Evolutionary conservation across 2,888 invertebrate species (phyloP), one percentile per base, ranked within the genome.

Genomic region (Archips crataeganus): DNA sequence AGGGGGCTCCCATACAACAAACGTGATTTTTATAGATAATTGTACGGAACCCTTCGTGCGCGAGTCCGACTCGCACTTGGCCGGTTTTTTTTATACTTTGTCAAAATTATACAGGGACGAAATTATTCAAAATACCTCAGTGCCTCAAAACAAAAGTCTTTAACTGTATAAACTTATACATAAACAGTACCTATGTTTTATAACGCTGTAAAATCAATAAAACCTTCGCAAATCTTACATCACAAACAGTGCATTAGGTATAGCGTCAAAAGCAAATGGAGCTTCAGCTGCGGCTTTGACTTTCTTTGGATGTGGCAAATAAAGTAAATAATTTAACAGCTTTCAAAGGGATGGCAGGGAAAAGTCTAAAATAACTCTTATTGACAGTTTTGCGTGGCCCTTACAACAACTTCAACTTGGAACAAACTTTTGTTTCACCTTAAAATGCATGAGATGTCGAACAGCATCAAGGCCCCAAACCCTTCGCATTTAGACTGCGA

Each of bases 401-500:
- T 63, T 42, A 62, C 61, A 62, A 42, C 61, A 42, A 15, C 61
- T n/a, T 42, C 32, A 32, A 63, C 45, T 63, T 23, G 39, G 3
- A 63, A 45, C 62, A 63, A 63, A 63, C 62, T 63, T 63, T 63
- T 63, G 62, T 63, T 63, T 63, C 32, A 42, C 45, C 62, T 63
- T 45, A 63, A 63, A 63, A 45, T 23, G 45, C 62, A 63, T 45
- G 39, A 63, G 45, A 63, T 63, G 57, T 57, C 57, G 32, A 57
- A 57, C 57, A 57, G 57, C 57, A 57, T 57, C 57, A 57, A 32
- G 32, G 57, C 57, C 42, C 32, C 10, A 62, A 23, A 47, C 63
- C 47, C 13, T 63, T 63, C 45, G 11, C 57, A 32, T 23, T 57
- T 10, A 32, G 57, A 32, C 57, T 10, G 57, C 32, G 57, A 3